Percentiles rank a stretch among this genome's conserved stretches.
phyloP scores from a whole-genome alignment of 2,113 vertebrate species.

The Rafetus swinhoei region DNA sequence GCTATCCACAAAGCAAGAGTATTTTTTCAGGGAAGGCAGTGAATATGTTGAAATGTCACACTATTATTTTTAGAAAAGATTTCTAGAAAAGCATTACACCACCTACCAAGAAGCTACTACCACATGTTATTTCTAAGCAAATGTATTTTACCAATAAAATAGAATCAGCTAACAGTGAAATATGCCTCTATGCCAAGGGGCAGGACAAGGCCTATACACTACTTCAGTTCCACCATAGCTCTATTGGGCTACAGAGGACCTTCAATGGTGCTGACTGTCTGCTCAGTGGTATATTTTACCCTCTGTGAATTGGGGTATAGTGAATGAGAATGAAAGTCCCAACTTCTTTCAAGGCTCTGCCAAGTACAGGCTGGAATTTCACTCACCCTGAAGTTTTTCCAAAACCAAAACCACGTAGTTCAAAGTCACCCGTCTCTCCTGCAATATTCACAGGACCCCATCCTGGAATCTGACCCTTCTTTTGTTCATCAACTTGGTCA shows the following conservation, averaged over 20 bases:
- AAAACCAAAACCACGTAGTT: neutral
- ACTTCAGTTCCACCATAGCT: neutral
- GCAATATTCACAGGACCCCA: neutral
- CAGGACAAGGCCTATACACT: neutral
- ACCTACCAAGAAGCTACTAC: neutral
- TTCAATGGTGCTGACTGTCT: neutral
- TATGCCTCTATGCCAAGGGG: neutral
- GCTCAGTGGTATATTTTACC: neutral
- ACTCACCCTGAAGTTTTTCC: neutral
- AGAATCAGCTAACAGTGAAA: neutral
- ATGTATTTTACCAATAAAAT: neutral
- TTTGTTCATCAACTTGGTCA: neutral
- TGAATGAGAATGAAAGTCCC: neutral
- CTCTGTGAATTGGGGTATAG: neutral
- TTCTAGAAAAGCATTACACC: neutral
- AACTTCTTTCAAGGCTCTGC: neutral
- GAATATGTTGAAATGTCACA: neutral
- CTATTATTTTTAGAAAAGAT: neutral
- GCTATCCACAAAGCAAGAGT: neutral
- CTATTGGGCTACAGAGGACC: neutral
- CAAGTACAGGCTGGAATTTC: fast-evolving
- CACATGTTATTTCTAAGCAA: neutral
- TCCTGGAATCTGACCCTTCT: neutral
- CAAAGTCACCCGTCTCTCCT: neutral
- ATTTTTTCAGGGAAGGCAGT: neutral